These are phyloP conservation scores for Alosa sapidissima DNA, from an alignment of 2,797 vertebrate species.

Conservation along the genomic window DNA sequence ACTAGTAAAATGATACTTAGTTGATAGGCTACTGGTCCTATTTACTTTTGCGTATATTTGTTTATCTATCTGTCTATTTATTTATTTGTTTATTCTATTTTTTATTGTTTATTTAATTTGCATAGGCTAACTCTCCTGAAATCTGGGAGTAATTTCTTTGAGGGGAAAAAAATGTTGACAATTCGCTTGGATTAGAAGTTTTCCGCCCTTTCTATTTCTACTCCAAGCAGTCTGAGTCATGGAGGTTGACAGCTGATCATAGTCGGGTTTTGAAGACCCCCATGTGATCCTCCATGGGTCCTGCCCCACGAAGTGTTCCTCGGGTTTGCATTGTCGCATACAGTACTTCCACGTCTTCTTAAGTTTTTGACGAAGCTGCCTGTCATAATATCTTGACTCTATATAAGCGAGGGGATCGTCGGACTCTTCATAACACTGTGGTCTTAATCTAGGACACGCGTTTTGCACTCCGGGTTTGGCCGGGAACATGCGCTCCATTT, in stretches of 20 bases:
- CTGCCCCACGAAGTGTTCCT: slow-evolving; percentile 40
- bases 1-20: too few relatives aligned
- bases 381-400: slow-evolving; percentile 13
- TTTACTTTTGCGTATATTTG: too few relatives aligned
- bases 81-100: too few relatives aligned
- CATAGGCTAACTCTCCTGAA: background rate
- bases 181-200: background rate
- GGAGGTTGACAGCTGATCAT: slow-evolving; percentile 3
- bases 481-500: slow-evolving; percentile 69
- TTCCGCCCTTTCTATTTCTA: slow-evolving; percentile 15
- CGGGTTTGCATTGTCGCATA: slow-evolving; percentile 25
- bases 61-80: too few relatives aligned
- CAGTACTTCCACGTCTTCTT: slow-evolving; percentile 42
- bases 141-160: background rate
- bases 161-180: background rate
- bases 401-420: slow-evolving; percentile 24
- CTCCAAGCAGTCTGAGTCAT: background rate
- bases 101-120: background rate
- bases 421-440: slow-evolving; percentile 7
- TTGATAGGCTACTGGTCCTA: too few relatives aligned
- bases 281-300: slow-evolving; percentile 44
- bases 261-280: slow-evolving; percentile 9
- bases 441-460: background rate
- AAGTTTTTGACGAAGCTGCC: slow-evolving; percentile 13
- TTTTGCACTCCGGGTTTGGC: slow-evolving; percentile 9